These are phyloP conservation scores for Heterochromis multidens DNA, from an alignment of 2,113 vertebrate species.

Conservation along the genomic window DNA sequence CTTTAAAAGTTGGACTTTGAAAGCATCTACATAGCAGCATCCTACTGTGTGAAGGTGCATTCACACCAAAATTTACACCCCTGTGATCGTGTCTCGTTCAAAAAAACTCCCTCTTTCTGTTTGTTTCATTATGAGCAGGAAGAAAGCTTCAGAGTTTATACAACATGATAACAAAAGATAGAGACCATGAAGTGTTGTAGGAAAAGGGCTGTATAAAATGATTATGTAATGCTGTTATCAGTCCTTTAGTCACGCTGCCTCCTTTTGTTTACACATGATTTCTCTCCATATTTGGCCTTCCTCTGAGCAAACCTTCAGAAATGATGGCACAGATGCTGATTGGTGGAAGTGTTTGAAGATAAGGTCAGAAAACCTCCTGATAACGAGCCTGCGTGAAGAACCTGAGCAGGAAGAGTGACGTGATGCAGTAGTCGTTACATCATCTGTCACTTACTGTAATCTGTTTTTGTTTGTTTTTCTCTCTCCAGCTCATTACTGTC, in stretches of 20 bases:
- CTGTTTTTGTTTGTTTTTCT: not conserved
- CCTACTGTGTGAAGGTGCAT: too few species aligned
- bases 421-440: too few species aligned
- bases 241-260: not conserved
- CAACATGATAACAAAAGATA: too few species aligned
- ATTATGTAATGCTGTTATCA: not conserved
- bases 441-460: not conserved
- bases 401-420: not conserved
- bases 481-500: conserved; percentile 88
- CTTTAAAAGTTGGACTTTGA: too few species aligned
- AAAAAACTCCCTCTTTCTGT: too few species aligned
- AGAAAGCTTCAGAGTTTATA: too few species aligned
- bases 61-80: too few species aligned
- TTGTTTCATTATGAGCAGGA: too few species aligned
- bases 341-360: not conserved
- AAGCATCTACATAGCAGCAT: too few species aligned
- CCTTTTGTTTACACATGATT: not conserved
- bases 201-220: too few species aligned
- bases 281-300: not conserved
- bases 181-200: too few species aligned
- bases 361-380: not conserved
- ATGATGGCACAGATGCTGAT: not conserved
- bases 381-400: not conserved
- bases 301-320: not conserved
- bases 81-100: too few species aligned